A percentile compares a stretch with the other conserved stretches of the same genome.
These are phyloP conservation scores for Pentalonia nigronervosa DNA, from an alignment of 1,140 invertebrate genomes.

Conservation along the genomic window DNA sequence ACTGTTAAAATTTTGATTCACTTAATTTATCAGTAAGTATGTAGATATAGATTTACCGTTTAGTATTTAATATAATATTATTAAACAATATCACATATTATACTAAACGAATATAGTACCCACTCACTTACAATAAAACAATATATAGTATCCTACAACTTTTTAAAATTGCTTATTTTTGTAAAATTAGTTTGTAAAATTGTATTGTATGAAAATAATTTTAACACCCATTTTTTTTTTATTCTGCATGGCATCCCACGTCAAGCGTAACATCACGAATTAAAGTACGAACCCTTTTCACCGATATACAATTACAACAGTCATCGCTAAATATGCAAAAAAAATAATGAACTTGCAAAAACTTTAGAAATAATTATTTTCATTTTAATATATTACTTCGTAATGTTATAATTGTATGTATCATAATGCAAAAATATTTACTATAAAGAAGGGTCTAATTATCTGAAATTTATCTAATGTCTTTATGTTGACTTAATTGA, in stretches of 20 bases:
- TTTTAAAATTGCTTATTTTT: neutral
- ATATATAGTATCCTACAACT: neutral
- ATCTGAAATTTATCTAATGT: neutral
- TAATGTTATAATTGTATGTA: neutral
- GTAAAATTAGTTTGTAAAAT: neutral
- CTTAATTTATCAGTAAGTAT: neutral
- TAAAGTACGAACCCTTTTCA: neutral
- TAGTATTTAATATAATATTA: neutral
- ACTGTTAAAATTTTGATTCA: neutral
- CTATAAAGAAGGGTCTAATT: neutral
- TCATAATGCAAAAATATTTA: neutral
- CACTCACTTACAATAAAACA: neutral
- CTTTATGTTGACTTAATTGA: neutral
- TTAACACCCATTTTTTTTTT: neutral
- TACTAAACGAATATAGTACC: too few relatives aligned
- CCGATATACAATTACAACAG: neutral
- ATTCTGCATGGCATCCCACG: neutral
- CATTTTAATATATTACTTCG: neutral
- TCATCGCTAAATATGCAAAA: neutral
- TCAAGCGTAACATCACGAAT: neutral
- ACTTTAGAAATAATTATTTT: neutral
- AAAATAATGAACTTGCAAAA: neutral
- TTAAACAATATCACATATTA: neutral
- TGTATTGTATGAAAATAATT: too few relatives aligned
- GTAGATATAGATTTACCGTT: neutral